Percentiles rank a stretch among this genome's conserved stretches.
phyloP scores from a whole-genome alignment of 2,797 vertebrate species.

The Chrysocyon brachyurus region DNA sequence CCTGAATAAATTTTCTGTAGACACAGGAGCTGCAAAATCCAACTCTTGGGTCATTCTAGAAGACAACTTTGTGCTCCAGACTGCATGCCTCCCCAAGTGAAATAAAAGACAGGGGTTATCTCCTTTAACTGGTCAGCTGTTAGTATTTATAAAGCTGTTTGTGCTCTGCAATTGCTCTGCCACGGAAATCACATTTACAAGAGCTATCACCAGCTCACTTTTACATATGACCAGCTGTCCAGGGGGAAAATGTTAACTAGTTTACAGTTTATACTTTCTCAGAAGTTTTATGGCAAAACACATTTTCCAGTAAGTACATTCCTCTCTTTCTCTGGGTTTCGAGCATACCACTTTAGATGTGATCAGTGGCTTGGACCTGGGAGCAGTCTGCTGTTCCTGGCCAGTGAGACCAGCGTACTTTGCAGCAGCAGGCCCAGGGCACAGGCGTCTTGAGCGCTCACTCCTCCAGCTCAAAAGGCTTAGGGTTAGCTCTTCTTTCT shows the following conservation, averaged over 20 bases:
- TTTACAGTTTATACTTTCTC: constrained; percentile 65
- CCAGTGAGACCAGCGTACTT: background rate
- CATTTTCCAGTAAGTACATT: constrained; percentile 63
- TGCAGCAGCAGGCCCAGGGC: background rate
- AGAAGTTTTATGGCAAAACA: constrained; percentile 72
- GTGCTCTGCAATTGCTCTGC: background rate
- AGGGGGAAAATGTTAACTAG: constrained; percentile 53
- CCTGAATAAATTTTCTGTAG: constrained; percentile 50
- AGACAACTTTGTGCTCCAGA: background rate
- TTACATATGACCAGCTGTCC: constrained; percentile 25
- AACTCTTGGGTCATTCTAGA: constrained; percentile 36
- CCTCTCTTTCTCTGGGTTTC: constrained; percentile 53
- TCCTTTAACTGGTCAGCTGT: background rate
- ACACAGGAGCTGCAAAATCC: constrained; percentile 19
- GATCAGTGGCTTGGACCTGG: background rate
- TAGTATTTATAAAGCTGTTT: constrained; percentile 26
- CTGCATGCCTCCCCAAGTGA: background rate
- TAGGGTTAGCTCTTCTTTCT: background rate
- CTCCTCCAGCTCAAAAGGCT: background rate
- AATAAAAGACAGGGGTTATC: background rate
- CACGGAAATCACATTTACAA: constrained; percentile 29
- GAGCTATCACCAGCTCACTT: constrained; percentile 45
- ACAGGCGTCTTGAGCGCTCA: background rate
- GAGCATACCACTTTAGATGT: constrained; percentile 42
- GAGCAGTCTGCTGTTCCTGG: background rate